Conservation (phyloP, 2,888 invertebrate species). For the Drosophila nr. perissopoda region DNA sequence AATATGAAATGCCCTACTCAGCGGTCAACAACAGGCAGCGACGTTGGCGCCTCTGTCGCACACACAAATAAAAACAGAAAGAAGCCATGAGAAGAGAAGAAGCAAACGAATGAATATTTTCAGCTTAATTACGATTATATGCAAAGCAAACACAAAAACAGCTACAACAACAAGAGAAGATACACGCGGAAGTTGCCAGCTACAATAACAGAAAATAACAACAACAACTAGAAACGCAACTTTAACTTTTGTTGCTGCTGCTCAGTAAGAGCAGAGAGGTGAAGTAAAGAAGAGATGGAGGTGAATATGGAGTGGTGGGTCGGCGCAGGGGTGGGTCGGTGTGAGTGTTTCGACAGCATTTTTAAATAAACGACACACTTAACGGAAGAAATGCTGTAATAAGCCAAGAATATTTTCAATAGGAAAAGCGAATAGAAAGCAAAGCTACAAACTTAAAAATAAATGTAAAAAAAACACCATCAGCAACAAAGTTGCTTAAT, state of each 20-base stretch:
- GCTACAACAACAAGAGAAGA: constrained; percentile 22
- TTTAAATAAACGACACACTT: constrained; percentile 64
- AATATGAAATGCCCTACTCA: constrained; percentile 65
- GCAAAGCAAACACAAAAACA: constrained; percentile 47
- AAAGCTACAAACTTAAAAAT: constrained; percentile 19
- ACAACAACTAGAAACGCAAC: constrained; percentile 18
- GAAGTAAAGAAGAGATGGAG: neutral
- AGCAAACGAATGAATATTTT: constrained; percentile 63
- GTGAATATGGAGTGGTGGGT: neutral
- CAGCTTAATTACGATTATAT: constrained; percentile 69
- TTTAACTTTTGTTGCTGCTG: constrained; percentile 27
- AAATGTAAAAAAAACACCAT: constrained; percentile 4
- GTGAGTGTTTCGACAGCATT: constrained; percentile 33
- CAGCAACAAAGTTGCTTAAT: constrained; percentile 46
- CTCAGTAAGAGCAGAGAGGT: constrained; percentile 1
- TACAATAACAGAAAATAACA: constrained; percentile 16
- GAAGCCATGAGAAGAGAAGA: constrained; percentile 18
- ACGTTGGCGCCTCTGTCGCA: constrained; percentile 39
- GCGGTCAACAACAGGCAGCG: constrained; percentile 70
- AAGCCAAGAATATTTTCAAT: constrained; percentile 69
- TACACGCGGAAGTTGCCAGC: constrained; percentile 51
- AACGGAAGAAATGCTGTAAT: constrained; percentile 58
- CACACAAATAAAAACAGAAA: constrained; percentile 24
- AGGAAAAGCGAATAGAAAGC: constrained; percentile 2
- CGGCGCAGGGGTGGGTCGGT: neutral